Evolutionary conservation across 2,113 vertebrate genomes (phyloP), one percentile per base, ranked within the genome.

Genomic region (Eonycteris spelaea): DNA sequence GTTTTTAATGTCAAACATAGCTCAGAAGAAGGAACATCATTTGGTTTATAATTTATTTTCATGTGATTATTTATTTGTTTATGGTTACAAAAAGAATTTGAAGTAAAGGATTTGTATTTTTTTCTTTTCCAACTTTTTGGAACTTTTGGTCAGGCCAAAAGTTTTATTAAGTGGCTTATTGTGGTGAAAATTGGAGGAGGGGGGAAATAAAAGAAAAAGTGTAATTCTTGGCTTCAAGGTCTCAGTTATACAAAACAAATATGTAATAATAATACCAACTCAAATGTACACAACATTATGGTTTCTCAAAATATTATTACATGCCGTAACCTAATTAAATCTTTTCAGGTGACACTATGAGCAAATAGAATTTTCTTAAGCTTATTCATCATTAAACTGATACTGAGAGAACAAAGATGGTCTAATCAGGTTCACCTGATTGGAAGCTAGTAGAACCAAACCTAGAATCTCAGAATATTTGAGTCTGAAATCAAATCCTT

Each of bases 1-100:
- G 28, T 63, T 78, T 97, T 67, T 79, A 90, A 96, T 0, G 26
- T 94, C 85, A 97, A 88, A 92, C 35, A 63, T 19, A 95, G n/a
- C 88, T 97, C 67, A 94, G 82, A 77, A 78, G 30, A 85, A 96
- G 75, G 38, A 61, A 38, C 10, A 48, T 38, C 83, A 33, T 88
- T 96, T 71, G 28, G 71, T 92, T 94, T 95, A 35, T 92, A 74
- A 75, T 95, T 95, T 61, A 92, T 89, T 95, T 96, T 88, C n/a
- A 45, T 86, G 28, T 30, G 24, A 43, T 90, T 97, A 90, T 83
- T 90, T 97, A 82, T 90, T 90, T 97, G 88, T 83, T 90, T 97
- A 78, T 90, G 57, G 35, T 87, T 90, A 70, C 86, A 86, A 67
- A 89, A 91, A 87, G 51, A 28, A 96, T 90, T 55, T 75, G 57